Evolutionary conservation across 2,797 vertebrate genomes (phyloP).

Genomic region (Rhinichthys osculus): DNA sequence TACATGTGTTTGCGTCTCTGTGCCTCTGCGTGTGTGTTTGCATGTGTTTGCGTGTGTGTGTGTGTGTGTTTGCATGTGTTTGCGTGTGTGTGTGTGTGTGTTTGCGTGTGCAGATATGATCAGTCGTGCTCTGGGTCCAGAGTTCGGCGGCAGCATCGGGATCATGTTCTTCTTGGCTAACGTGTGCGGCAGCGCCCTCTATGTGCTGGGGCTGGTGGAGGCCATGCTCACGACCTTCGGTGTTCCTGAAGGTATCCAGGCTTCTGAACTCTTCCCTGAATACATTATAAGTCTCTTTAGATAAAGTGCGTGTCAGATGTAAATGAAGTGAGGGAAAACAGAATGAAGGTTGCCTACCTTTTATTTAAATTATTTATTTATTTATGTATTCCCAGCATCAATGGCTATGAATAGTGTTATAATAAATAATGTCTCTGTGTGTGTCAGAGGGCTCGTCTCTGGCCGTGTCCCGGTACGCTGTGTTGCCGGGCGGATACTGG

Average conservation of each 20-base stretch:
- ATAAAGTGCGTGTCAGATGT: too few relatives aligned
- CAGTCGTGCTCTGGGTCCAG: slow-evolving; percentile 89
- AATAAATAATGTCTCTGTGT: too few relatives aligned
- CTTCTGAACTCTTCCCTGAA: too few relatives aligned
- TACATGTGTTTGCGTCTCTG: too few relatives aligned
- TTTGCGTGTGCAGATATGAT: slow-evolving; percentile 85
- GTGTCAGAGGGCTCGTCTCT: slow-evolving; percentile 56
- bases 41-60: too few relatives aligned
- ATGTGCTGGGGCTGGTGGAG: slow-evolving; percentile 88
- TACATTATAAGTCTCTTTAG: too few relatives aligned
- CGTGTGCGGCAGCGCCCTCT: slow-evolving; percentile 88
- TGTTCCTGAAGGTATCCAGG: slow-evolving; percentile 73
- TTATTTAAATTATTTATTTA: background rate
- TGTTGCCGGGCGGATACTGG: slow-evolving; percentile 88
- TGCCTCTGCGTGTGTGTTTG: too few relatives aligned
- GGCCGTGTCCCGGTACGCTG: slow-evolving; percentile 51
- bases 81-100: background rate
- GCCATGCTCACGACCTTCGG: slow-evolving; percentile 86
- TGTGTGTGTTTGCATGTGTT: background rate
- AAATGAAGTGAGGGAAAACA: too few relatives aligned
- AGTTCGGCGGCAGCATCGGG: slow-evolving; percentile 91
- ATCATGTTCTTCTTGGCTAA: slow-evolving; percentile 95
- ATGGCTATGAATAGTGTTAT: too few relatives aligned
- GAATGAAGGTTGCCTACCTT: too few relatives aligned
- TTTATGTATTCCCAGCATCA: too few relatives aligned